Evolutionary conservation across 2,888 invertebrate genomes (phyloP).

Genomic region (Chydorus sphaericus): DNA sequence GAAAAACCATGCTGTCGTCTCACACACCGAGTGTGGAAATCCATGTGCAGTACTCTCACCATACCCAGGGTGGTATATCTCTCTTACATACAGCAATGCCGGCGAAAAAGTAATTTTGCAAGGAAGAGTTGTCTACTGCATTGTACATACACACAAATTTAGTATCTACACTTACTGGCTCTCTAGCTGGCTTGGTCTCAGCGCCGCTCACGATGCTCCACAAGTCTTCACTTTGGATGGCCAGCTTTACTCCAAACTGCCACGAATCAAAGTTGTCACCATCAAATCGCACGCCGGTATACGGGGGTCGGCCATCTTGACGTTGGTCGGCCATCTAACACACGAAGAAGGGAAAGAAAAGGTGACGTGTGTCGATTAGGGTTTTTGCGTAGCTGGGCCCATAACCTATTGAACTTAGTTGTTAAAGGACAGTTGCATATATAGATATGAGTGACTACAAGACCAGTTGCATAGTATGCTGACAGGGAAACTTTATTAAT

Average conservation of each 20-base stretch:
- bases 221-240: not conserved
- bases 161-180: not conserved
- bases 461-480: not conserved
- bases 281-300: not conserved
- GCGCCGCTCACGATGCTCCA: not conserved
- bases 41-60: not conserved
- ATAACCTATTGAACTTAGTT: not conserved
- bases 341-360: not conserved
- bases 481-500: not conserved
- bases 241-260: not conserved
- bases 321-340: not conserved
- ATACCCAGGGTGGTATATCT: too few relatives aligned
- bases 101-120: too few relatives aligned
- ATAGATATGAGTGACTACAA: not conserved
- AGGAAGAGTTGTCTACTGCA: too few relatives aligned
- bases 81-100: too few relatives aligned
- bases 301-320: not conserved
- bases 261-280: not conserved
- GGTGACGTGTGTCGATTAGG: not conserved
- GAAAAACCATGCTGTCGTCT: not conserved
- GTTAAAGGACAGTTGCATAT: too few relatives aligned
- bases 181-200: not conserved
- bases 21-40: not conserved
- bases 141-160: too few relatives aligned
- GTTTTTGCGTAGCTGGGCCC: not conserved